A percentile compares a stretch with the other conserved stretches of the same genome.
Conservation (phyloP, 1,140 invertebrate species). For the Bombus confusus region DNA sequence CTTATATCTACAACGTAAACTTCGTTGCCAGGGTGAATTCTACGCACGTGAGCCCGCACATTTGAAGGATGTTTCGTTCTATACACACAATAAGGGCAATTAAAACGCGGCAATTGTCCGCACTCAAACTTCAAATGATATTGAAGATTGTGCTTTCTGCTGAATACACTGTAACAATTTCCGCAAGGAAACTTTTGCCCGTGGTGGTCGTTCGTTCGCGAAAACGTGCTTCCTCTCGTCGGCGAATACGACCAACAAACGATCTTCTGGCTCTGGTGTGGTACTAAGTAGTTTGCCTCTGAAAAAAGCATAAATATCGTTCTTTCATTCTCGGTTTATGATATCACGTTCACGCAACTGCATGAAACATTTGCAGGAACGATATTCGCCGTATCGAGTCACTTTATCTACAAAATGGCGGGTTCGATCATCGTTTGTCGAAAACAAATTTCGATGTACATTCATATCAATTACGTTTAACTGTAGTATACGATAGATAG, state of each 20-base stretch:
- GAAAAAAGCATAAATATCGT: slow-evolving; percentile 37
- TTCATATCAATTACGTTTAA: not conserved
- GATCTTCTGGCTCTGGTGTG: not conserved
- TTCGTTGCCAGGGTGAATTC: slow-evolving; percentile 87
- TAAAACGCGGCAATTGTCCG: slow-evolving; percentile 85
- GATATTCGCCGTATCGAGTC: too few relatives aligned
- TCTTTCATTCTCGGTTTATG: too few relatives aligned
- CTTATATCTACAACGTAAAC: slow-evolving; percentile 74
- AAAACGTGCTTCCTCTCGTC: not conserved
- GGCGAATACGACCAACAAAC: not conserved
- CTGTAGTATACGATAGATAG: not conserved
- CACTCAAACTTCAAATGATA: slow-evolving; percentile 86
- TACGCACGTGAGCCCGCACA: slow-evolving; percentile 58
- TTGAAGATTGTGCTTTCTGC: slow-evolving; percentile 72
- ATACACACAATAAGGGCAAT: slow-evolving; percentile 82
- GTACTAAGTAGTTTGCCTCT: slow-evolving; percentile 6
- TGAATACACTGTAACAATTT: not conserved
- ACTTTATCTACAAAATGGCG: too few relatives aligned
- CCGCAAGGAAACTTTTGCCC: slow-evolving; percentile 22
- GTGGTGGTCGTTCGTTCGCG: not conserved
- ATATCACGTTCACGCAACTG: not conserved
- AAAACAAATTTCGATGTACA: too few relatives aligned
- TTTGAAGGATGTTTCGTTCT: slow-evolving; percentile 69
- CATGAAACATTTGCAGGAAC: too few relatives aligned
- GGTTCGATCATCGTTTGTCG: too few relatives aligned